A percentile compares a stretch with the other conserved stretches of the same genome.
These are phyloP conservation scores for Callyntrura sp. DNA, from an alignment of 2,888 invertebrate genomes.

Conservation along the genomic window DNA sequence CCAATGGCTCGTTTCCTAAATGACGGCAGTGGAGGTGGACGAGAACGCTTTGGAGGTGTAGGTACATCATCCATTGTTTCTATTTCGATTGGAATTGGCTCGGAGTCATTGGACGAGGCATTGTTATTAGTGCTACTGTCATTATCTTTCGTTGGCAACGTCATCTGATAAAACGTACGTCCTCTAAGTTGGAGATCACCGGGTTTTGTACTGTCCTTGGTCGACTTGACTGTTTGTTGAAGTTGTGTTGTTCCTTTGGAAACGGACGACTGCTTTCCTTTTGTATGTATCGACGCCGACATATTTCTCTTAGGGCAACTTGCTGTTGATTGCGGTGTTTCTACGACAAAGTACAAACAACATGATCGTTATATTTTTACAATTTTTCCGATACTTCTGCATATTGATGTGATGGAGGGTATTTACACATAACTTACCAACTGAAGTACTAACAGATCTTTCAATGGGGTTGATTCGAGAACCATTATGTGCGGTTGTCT, in stretches of 20 bases:
- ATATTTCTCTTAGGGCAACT: no score
- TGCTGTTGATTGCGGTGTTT: no score
- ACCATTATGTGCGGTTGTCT: background rate
- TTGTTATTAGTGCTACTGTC: no score
- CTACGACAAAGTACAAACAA: no score
- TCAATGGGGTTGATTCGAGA: background rate
- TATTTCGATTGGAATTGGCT: background rate
- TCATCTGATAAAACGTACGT: background rate
- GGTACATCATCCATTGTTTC: slow-evolving; percentile 2
- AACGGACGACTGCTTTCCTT: no score
- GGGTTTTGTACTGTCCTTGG: no score
- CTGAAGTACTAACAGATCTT: background rate
- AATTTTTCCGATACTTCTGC: no score
- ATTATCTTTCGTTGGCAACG: no score
- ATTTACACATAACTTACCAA: background rate
- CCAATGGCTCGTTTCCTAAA: background rate
- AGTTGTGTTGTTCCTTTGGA: no score
- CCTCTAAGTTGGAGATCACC: background rate
- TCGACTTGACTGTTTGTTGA: no score
- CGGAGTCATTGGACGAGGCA: background rate
- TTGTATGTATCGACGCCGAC: background rate
- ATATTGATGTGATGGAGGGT: no score
- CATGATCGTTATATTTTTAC: no score
- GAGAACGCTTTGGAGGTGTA: background rate
- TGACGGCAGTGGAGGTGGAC: background rate